phyloP scores from a whole-genome alignment of 1,140 invertebrate species.

The Drosophila ohnishii region DNA sequence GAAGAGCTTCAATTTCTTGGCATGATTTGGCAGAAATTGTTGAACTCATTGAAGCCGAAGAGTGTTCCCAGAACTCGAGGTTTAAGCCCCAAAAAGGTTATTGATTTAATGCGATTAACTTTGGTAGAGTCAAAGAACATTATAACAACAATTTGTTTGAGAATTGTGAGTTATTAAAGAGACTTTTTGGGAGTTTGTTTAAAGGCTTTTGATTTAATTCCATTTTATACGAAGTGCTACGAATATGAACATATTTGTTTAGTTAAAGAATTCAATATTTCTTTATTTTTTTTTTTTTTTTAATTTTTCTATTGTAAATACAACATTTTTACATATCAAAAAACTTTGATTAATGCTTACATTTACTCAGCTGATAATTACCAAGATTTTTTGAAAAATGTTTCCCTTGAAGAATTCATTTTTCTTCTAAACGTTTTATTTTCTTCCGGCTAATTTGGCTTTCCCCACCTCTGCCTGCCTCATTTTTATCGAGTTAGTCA shows the following conservation, averaged over 20 bases:
- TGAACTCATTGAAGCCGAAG: neutral
- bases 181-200: too few species aligned
- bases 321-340: neutral
- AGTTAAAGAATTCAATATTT: too few species aligned
- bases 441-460: constrained; percentile 21
- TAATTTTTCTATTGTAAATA: neutral
- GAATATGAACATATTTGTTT: too few species aligned
- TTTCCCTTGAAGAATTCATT: neutral
- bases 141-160: neutral
- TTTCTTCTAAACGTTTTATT: constrained; percentile 22
- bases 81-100: neutral
- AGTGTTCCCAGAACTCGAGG: constrained; percentile 3
- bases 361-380: constrained; percentile 10
- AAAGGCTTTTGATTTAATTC: neutral
- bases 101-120: neutral
- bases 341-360: constrained; percentile 8
- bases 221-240: neutral
- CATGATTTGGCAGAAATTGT: constrained; percentile 23
- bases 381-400: neutral
- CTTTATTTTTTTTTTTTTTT: neutral
- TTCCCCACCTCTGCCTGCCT: constrained; percentile 1
- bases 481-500: constrained; percentile 12
- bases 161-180: too few species aligned
- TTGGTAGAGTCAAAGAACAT: neutral
- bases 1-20: constrained; percentile 14